These are phyloP conservation scores for Thymallus thymallus DNA, from an alignment of 2,113 vertebrate species.

Conservation along the genomic window DNA sequence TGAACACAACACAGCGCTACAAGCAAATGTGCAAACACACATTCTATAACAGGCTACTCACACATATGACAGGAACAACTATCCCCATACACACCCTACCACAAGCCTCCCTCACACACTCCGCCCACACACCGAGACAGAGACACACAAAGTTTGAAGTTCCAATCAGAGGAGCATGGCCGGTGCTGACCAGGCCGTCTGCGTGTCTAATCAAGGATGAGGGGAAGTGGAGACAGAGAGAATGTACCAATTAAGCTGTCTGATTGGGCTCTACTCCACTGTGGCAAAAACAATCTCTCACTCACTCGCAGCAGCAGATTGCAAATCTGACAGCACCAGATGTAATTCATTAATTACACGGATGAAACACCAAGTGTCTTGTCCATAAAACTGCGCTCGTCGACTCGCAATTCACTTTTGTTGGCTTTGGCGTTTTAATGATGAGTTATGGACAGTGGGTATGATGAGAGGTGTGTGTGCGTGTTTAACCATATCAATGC, in stretches of 20 bases:
- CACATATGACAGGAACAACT: background rate
- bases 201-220: conserved; percentile 71
- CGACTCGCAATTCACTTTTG: conserved; percentile 56
- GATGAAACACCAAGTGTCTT: conserved; percentile 60
- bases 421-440: conserved; percentile 57
- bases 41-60: conserved; percentile 12
- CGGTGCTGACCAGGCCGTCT: conserved; percentile 56
- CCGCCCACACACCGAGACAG: conserved; percentile 6
- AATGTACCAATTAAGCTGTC: conserved; percentile 74
- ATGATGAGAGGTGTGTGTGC: background rate
- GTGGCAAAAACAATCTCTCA: conserved; percentile 67
- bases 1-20: background rate
- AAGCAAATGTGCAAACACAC: conserved; percentile 10
- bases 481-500: background rate
- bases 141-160: conserved; percentile 37
- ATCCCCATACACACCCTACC: background rate
- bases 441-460: conserved; percentile 42
- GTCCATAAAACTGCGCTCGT: conserved; percentile 41
- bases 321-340: conserved; percentile 76
- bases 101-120: conserved; percentile 8
- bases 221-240: conserved; percentile 65
- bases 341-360: conserved; percentile 77
- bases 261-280: conserved; percentile 71
- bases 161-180: conserved; percentile 61
- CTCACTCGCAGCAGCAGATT: conserved; percentile 64